Percentiles rank a stretch among this genome's conserved stretches.
phyloP scores from a whole-genome alignment of 2,797 vertebrate species.

The Lacerta agilis region DNA sequence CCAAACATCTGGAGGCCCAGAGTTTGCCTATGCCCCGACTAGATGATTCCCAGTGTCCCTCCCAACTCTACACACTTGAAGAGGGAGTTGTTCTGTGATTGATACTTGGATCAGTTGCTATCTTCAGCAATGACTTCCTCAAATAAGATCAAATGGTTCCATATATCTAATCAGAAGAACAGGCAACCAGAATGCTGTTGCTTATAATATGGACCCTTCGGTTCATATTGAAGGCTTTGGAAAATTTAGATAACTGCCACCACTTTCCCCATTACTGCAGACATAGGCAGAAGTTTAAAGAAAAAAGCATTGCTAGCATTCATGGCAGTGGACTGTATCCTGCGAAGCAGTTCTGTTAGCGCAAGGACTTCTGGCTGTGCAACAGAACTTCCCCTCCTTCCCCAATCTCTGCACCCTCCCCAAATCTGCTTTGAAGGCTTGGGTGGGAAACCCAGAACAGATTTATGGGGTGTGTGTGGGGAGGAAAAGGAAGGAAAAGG shows the following conservation, averaged over 20 bases:
- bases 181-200: not conserved
- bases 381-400: too few relatives aligned
- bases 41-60: too few relatives aligned
- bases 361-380: too few relatives aligned
- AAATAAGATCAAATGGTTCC: not conserved
- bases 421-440: too few relatives aligned
- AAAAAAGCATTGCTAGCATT: not conserved
- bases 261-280: not conserved
- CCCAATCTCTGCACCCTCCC: too few relatives aligned
- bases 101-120: not conserved
- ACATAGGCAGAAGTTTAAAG: not conserved
- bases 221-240: not conserved
- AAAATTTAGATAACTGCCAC: not conserved
- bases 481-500: too few relatives aligned
- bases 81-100: not conserved
- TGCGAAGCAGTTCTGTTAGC: too few relatives aligned
- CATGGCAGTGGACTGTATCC: too few relatives aligned
- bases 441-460: too few relatives aligned
- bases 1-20: too few relatives aligned
- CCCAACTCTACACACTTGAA: not conserved
- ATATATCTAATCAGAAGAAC: not conserved
- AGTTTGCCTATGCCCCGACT: too few relatives aligned
- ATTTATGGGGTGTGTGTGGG: too few relatives aligned
- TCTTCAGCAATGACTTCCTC: not conserved
- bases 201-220: not conserved